These are phyloP conservation scores for Stichodactyla mertensii DNA, from an alignment of 64 coral and sea anemone species.

Conservation along the genomic window DNA sequence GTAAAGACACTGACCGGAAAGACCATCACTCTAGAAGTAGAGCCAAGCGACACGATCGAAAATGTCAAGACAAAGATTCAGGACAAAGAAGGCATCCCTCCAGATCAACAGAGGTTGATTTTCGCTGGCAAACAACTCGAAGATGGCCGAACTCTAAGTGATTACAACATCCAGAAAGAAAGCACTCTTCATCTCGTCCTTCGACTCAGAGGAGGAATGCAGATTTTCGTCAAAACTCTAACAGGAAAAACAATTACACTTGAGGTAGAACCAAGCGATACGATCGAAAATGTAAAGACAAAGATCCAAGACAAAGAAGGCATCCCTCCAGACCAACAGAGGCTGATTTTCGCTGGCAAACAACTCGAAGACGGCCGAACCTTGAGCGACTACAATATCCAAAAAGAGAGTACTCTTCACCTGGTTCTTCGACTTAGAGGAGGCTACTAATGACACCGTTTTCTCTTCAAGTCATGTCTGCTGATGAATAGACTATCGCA, in stretches of 20 bases:
- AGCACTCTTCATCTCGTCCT: slow-evolving; percentile 19
- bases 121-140: slow-evolving; percentile 22
- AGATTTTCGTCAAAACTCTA: slow-evolving; percentile 15
- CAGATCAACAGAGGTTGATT: slow-evolving; percentile 18
- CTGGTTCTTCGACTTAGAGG: slow-evolving; percentile 93
- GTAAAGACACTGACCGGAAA: slow-evolving; percentile 18
- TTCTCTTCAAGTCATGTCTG: background rate
- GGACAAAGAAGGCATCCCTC: slow-evolving; percentile 17
- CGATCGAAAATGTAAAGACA: slow-evolving; percentile 13
- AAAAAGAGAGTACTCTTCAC: slow-evolving; percentile 95
- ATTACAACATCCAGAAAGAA: slow-evolving; percentile 20
- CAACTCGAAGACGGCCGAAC: slow-evolving; percentile 98
- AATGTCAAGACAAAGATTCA: slow-evolving; percentile 19
- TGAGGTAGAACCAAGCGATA: slow-evolving; percentile 18
- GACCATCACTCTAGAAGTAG: slow-evolving; percentile 12
- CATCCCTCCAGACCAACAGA: slow-evolving; percentile 97
- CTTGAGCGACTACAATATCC: slow-evolving; percentile 97
- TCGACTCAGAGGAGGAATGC: slow-evolving; percentile 17
- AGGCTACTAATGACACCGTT: slow-evolving; percentile 3
- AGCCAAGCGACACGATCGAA: slow-evolving; percentile 11
- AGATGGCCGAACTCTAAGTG: slow-evolving; percentile 34
- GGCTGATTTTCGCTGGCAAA: slow-evolving; percentile 97
- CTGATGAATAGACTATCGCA: background rate
- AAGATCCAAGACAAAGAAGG: slow-evolving; percentile 56
- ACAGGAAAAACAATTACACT: slow-evolving; percentile 15